A percentile compares a stretch with the other conserved stretches of the same genome.
Evolutionary conservation across 1,140 invertebrate species (phyloP).

Genomic region (Stegodyphus mimosarum): DNA sequence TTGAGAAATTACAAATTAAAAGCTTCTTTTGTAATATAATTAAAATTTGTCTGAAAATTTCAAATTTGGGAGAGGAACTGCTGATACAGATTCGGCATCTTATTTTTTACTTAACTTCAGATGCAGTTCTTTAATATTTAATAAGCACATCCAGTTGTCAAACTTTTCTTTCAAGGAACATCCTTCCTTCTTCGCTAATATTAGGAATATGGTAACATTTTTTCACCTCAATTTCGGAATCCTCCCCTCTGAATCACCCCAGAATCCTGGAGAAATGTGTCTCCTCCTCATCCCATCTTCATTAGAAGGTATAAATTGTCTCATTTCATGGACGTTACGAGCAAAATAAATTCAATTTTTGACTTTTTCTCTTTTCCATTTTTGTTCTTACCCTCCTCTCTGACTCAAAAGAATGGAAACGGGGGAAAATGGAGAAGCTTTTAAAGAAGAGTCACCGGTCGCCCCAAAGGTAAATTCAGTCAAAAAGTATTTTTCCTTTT

Average conservation of each 20-base stretch:
- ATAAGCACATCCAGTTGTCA: background rate
- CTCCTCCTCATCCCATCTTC: background rate
- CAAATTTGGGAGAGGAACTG: too few relatives aligned
- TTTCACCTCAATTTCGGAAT: background rate
- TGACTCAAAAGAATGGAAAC: background rate
- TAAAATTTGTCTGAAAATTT: too few relatives aligned
- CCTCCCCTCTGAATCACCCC: background rate
- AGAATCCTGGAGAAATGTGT: background rate
- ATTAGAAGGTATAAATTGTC: slow-evolving; percentile 45
- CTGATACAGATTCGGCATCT: too few relatives aligned
- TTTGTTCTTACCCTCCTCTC: background rate
- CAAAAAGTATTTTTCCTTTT: slow-evolving; percentile 29
- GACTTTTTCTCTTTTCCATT: slow-evolving; percentile 22
- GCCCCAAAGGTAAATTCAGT: slow-evolving; percentile 40
- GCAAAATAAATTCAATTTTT: slow-evolving; percentile 54
- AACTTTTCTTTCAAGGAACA: background rate
- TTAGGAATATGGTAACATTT: background rate
- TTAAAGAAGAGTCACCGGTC: background rate
- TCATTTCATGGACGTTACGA: slow-evolving; percentile 41
- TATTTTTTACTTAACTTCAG: too few relatives aligned
- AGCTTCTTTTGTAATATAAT: too few relatives aligned
- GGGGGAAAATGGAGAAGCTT: background rate
- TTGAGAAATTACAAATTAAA: too few relatives aligned
- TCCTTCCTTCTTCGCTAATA: background rate
- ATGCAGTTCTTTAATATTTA: background rate